These are phyloP conservation scores for Cynodonichthys magdalenae DNA, from an alignment of 2,797 vertebrate genomes.

Conservation along the genomic window DNA sequence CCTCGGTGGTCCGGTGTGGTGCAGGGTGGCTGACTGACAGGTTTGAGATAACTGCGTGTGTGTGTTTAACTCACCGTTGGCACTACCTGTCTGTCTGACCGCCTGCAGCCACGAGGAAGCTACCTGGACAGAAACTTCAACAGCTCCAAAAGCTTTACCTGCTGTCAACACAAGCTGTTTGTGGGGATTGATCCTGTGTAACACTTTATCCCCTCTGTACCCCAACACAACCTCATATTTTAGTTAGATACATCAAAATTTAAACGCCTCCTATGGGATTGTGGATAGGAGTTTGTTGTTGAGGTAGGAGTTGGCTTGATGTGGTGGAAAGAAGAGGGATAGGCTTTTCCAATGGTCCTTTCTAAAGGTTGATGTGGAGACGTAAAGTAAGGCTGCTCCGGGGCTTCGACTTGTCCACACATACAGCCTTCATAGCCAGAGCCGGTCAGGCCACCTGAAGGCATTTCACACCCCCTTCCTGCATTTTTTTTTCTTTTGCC, in stretches of 20 bases:
- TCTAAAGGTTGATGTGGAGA: constrained; percentile 75
- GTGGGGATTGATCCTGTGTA: constrained; percentile 64
- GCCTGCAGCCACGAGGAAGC: constrained; percentile 69
- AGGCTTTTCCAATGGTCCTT: constrained; percentile 30
- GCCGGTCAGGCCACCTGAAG: constrained; percentile 82
- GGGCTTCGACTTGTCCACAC: constrained; percentile 62
- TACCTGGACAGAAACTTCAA: constrained; percentile 66
- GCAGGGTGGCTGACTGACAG: constrained; percentile 68
- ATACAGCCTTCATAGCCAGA: constrained; percentile 78
- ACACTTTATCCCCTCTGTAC: constrained; percentile 39
- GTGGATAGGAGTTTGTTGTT: constrained; percentile 59
- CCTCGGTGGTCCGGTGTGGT: constrained; percentile 58
- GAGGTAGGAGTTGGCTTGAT: constrained; percentile 72
- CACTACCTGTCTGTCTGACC: constrained; percentile 61
- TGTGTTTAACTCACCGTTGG: constrained; percentile 70
- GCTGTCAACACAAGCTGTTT: constrained; percentile 68
- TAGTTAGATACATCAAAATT: constrained; percentile 67
- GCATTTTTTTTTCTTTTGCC: constrained; percentile 58
- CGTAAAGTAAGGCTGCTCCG: constrained; percentile 69
- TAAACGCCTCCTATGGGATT: constrained; percentile 63
- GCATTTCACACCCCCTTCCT: constrained; percentile 75
- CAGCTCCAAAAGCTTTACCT: constrained; percentile 55
- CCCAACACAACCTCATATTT: constrained; percentile 49
- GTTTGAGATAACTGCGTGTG: constrained; percentile 57
- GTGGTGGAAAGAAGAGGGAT: constrained; percentile 79